Base-by-base conservation (phyloP, 2,888 invertebrate genomes). In the Tryphoninae sp. region DNA sequence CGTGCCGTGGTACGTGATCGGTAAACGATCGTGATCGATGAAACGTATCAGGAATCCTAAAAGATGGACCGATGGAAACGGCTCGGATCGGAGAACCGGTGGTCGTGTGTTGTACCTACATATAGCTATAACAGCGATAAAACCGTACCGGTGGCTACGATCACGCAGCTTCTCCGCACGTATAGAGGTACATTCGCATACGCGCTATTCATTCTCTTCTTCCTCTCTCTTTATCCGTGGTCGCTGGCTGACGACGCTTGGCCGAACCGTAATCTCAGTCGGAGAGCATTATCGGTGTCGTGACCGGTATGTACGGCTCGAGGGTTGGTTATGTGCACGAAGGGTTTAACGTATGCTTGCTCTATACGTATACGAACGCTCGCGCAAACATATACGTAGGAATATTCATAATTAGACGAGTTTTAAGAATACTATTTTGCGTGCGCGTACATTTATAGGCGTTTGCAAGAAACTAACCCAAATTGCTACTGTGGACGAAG, bases 11-110 rank as follows among this genome's bases (percentile, higher is more conserved):
- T 49, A 74, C 77, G 77, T 69, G 77, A 78, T 81, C 59, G 69
- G 33, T 16, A 33, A 78, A 74, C 77, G 65, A 58, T 78, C 73
- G 68, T 78, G 74, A 78, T 74, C 78, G 81, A 78, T 74, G 62
- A 69, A 78, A 78, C 40, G 42, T 64, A 62, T 72, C 62, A 58
- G 53, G 53, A 49, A 42, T 16, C 16, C 55, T 45, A 22, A 13
- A 78, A 72, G 45, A 26, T 26, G 11, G 49, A 73, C 58, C 64
- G 69, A 33, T 61, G 59, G 23, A 49, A 33, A 33, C 7, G 6
- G 4, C 33, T 26, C 33, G 33, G 75, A 53, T 11, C 49, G 26
- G 58, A 67, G 53, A 75, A 58, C 23, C 49, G 69, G 58, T 68
- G 61, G 68, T 40, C 45, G 33, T 77, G 68, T 40, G 49, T 68